phyloP scores from a whole-genome alignment of 2,797 vertebrate genomes.

The Cyprinella venusta region DNA sequence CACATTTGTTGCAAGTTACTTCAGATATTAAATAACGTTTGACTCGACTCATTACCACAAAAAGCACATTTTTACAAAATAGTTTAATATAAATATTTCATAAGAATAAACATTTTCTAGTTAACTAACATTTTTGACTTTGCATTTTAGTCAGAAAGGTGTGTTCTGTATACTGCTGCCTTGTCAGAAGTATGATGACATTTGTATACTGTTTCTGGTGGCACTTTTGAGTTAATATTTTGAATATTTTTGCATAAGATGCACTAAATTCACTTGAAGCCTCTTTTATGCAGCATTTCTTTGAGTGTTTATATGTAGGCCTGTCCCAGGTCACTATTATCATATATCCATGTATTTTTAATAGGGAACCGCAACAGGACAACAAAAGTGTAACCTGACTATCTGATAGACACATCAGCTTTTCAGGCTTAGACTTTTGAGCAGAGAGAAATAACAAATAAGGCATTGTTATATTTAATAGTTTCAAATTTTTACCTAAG shows the following conservation, averaged over 20 bases:
- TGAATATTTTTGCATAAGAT: background rate
- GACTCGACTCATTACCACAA: background rate
- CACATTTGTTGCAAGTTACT: background rate
- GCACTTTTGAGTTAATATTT: background rate
- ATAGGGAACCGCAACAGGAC: slow-evolving; percentile 66
- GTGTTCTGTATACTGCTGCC: background rate
- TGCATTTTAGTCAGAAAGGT: background rate
- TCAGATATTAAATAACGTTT: background rate
- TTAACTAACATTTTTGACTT: background rate
- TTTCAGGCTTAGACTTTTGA: slow-evolving; percentile 38
- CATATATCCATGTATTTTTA: slow-evolving; percentile 78
- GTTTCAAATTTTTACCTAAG: background rate
- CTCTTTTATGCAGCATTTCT: slow-evolving; percentile 15
- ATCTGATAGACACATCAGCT: slow-evolving; percentile 53
- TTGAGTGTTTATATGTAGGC: slow-evolving; percentile 61
- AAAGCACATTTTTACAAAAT: background rate
- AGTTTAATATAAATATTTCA: background rate
- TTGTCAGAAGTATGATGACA: no score
- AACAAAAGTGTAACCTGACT: slow-evolving; percentile 63
- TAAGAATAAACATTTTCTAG: background rate
- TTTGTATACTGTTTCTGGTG: background rate
- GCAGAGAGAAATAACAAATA: background rate
- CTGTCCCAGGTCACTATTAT: slow-evolving; percentile 73
- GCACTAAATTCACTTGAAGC: background rate
- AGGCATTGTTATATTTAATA: slow-evolving; percentile 2